A percentile compares a stretch with the other conserved stretches of the same genome.
phyloP scores from a whole-genome alignment of 2,888 invertebrate genomes.

The Matsumyia berberina region DNA sequence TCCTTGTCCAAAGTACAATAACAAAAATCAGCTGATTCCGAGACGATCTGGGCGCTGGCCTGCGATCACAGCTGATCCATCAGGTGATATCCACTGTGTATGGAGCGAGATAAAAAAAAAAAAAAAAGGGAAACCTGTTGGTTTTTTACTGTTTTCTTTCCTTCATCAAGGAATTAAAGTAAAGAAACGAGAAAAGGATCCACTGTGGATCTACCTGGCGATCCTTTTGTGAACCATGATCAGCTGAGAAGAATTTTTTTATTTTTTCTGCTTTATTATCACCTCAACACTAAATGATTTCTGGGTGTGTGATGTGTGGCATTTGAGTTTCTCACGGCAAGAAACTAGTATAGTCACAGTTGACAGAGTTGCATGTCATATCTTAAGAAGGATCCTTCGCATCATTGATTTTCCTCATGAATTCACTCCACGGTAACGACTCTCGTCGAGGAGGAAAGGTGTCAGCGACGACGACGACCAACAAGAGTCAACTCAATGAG shows the following conservation, averaged over 20 bases:
- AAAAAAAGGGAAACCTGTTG: conserved; percentile 44
- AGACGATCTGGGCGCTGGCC: conserved; percentile 22
- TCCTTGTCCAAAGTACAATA: conserved; percentile 49
- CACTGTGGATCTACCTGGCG: conserved; percentile 33
- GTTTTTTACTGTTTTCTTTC: conserved; percentile 21
- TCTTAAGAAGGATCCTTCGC: conserved; percentile 8
- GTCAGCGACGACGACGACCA: conserved; percentile 3
- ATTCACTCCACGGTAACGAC: conserved; percentile 16
- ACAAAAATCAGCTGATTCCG: conserved; percentile 69
- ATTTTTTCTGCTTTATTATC: too few species aligned
- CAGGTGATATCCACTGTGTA: conserved; percentile 31
- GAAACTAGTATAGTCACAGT: conserved; percentile 50
- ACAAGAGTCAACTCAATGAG: conserved; percentile 28
- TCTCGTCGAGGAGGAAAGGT: conserved; percentile 35
- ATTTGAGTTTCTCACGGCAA: conserved; percentile 62
- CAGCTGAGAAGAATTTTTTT: conserved; percentile 33
- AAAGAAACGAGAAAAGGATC: neutral
- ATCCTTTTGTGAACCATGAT: conserved; percentile 16
- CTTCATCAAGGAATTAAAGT: neutral
- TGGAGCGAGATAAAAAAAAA: conserved; percentile 28
- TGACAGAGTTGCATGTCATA: conserved; percentile 49
- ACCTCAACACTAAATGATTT: conserved; percentile 6
- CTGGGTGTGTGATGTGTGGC: conserved; percentile 1
- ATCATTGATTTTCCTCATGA: conserved; percentile 51
- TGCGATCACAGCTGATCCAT: conserved; percentile 66